Evolutionary conservation across 2,113 vertebrate species (phyloP), one percentile per base, ranked within the genome.

Genomic region (Limanda limanda): DNA sequence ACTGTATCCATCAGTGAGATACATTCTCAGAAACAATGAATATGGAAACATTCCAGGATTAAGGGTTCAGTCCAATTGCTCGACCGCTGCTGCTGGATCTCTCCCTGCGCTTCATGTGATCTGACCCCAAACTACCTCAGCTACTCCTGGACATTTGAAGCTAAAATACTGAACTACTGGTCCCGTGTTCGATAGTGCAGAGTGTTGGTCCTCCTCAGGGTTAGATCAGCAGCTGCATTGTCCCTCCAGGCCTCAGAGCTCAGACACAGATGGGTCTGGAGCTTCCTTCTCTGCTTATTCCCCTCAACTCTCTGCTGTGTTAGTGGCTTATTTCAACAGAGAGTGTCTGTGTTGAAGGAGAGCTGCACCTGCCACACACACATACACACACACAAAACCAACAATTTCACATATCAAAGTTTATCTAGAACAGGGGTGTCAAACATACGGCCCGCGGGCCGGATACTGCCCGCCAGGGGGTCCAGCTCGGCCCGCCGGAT

Each of bases 301-400:
- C 58, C 10, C 0, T 58, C 61, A 14, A 37, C 35, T 52, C 65
- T 75, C 67, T 69, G 64, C 37, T 58, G 24, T 31, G 62, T 13
- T 20, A 23, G 42, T 18, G 24, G 68, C 45, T 52, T 24, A 1
- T 45, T 88, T 97, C 93, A 97, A 89, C 96, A 97, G 76, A 97
- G 93, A 0, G 96, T 97, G 92, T 99, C 97, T 0, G 97, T 98
- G 86, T 97, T 98, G 91, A 99, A 99, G 4, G 97, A 96, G 40
- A 99, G 95, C 94, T 98, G 97, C 69, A 96, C 97, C 97, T 98
- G 82, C 20, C 47, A 58, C 12, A 63, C 64, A 78, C 62, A 68
- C 42, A 60, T 40, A 57, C 15, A 48, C 47, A 48, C 47, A 48
- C 35, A 37, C 9, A 37, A 37, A 37, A 37, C 35, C 8, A 37